phyloP scores from a whole-genome alignment of 2,797 vertebrate species.

The Bradypus variegatus region DNA sequence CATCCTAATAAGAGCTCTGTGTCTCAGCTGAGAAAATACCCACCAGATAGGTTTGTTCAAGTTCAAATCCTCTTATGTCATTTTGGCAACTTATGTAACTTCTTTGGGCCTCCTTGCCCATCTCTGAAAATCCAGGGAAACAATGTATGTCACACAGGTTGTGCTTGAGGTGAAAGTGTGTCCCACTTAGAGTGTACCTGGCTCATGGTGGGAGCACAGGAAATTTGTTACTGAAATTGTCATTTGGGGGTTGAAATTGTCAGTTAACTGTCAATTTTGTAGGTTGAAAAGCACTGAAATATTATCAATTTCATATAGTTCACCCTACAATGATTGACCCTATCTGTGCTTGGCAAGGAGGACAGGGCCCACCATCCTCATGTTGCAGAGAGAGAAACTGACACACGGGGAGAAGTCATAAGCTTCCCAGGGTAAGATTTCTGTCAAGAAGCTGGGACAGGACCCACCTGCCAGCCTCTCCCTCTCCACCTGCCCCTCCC shows the following conservation, averaged over 20 bases:
- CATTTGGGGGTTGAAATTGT: too few relatives aligned
- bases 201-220: rapidly evolving
- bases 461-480: background rate
- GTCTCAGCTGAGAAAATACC: background rate
- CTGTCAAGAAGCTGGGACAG: background rate
- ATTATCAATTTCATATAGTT: background rate
- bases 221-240: background rate
- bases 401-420: background rate
- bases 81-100: background rate
- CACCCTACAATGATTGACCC: too few relatives aligned
- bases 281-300: background rate
- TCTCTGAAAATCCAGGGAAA: background rate
- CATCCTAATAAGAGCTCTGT: background rate
- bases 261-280: too few relatives aligned
- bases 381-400: background rate
- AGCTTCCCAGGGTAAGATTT: background rate
- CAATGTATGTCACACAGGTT: rapidly evolving
- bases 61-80: background rate
- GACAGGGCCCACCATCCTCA: too few relatives aligned
- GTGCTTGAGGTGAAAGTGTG: rapidly evolving
- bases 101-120: background rate
- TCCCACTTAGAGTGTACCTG: rapidly evolving
- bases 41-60: background rate
- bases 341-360: background rate
- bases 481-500: rapidly evolving